Evolutionary conservation across 2,113 vertebrate genomes (phyloP), one percentile per base, ranked within the genome.

Genomic region (Tragelaphus imberbis): DNA sequence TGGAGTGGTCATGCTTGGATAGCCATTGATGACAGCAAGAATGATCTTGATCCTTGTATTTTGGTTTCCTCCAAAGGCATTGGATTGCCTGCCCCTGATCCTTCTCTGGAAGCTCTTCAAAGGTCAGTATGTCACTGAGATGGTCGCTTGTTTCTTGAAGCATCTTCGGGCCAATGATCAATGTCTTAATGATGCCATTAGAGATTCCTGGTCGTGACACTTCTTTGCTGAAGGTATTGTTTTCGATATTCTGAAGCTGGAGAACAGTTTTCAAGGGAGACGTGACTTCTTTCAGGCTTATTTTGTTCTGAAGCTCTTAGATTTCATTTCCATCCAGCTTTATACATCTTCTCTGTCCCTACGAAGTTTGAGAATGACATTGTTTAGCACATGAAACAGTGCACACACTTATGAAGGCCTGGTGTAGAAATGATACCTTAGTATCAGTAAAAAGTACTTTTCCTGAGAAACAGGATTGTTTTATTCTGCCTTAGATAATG

Each of bases 131-230:
- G 99, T 97, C 99, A 99, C 89, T 99, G 99, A 97, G 99, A 99
- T 40, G 99, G 99, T 95, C 99, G 99, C 98, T 99, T 99, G 99
- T 99, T 99, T 98, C 99, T 92, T 99, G 98, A 99, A 99, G 98
- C 98, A 99, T 94, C 99, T 99, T 98, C 99, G 99, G 98, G 99
- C 99, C 16, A 94, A 33, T 84, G 59, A 61, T 63, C 56, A 95
- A 82, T 80, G 51, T 82, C 21, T 93, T 82, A 71, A 16, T 13
- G 47, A 89, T 91, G 56, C 23, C 84, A 92, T 79, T 84, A 53
- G 36, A 88, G 30, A 92, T 92, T 93, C 25, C 0, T 23, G 33
- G 79, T 98, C 30, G 0, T 94, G 97, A 98, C 95, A 88, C 61
- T 53, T 90, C 65, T 97, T 96, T 96, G 97, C 97, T 40, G 0